A percentile compares a stretch with the other conserved stretches of the same genome.
These are phyloP conservation scores for Mesocentrotus franciscanus DNA, from an alignment of 53 echinoderm and acorn worm genomes.

Conservation along the genomic window DNA sequence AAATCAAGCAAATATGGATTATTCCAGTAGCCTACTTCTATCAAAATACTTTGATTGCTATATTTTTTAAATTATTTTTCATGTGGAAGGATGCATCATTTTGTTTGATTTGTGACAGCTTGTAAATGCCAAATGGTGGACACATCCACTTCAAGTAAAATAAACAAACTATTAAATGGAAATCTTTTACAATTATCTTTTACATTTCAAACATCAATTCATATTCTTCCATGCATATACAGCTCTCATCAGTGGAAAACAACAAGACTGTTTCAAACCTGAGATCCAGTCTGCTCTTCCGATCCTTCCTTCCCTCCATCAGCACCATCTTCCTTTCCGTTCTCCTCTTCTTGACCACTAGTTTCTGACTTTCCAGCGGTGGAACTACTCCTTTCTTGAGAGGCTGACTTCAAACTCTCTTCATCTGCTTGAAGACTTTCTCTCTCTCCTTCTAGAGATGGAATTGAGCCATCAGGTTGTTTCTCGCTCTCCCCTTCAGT, in stretches of 20 bases:
- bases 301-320: not conserved
- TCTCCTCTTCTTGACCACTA: not conserved
- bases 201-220: not conserved
- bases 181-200: not conserved
- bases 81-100: no score
- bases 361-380: constrained; percentile 32
- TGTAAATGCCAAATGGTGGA: not conserved
- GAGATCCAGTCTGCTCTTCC: not conserved
- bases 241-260: not conserved
- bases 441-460: constrained; percentile 58
- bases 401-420: constrained; percentile 12
- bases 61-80: no score
- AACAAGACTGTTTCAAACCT: constrained; percentile 5
- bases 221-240: not conserved
- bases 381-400: constrained; percentile 2
- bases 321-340: not conserved
- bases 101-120: not conserved
- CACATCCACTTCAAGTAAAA: not conserved
- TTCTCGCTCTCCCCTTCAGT: constrained; percentile 15
- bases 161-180: not conserved
- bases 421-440: constrained; percentile 53
- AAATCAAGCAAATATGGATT: not conserved
- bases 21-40: no score
- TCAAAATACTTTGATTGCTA: not conserved
- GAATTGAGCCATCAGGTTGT: constrained; percentile 55